Percentiles rank a stretch among this genome's conserved stretches.
phyloP scores from a whole-genome alignment of 2,113 vertebrate genomes.

The Syrmaticus mikado region DNA sequence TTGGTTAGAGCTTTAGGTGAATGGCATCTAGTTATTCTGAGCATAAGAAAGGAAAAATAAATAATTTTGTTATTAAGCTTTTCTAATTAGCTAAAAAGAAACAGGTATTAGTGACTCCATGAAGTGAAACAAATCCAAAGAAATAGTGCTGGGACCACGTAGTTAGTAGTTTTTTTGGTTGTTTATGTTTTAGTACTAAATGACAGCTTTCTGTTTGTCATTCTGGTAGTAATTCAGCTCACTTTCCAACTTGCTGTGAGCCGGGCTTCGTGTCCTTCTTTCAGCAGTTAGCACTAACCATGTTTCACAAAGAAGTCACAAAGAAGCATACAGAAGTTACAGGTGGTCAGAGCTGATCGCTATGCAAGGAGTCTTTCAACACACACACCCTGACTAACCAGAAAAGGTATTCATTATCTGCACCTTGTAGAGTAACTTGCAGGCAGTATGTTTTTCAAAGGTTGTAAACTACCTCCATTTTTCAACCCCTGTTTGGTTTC shows the following conservation, averaged over 20 bases:
- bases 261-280: neutral
- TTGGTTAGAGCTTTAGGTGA: neutral
- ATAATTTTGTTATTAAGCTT: neutral
- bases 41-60: neutral
- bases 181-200: neutral
- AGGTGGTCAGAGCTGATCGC: neutral
- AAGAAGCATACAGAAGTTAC: neutral
- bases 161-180: neutral
- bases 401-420: neutral
- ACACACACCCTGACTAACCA: neutral
- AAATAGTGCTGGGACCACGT: neutral
- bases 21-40: neutral
- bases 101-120: neutral
- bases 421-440: neutral
- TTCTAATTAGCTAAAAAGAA: neutral
- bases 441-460: neutral
- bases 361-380: neutral
- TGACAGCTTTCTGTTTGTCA: neutral
- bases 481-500: neutral
- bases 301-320: neutral
- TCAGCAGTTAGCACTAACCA: neutral
- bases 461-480: neutral
- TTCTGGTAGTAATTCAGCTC: neutral
- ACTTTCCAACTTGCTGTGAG: neutral
- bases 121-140: neutral